Evolutionary conservation across 2,888 invertebrate species (phyloP).

Genomic region (Sabellastarte sp.): DNA sequence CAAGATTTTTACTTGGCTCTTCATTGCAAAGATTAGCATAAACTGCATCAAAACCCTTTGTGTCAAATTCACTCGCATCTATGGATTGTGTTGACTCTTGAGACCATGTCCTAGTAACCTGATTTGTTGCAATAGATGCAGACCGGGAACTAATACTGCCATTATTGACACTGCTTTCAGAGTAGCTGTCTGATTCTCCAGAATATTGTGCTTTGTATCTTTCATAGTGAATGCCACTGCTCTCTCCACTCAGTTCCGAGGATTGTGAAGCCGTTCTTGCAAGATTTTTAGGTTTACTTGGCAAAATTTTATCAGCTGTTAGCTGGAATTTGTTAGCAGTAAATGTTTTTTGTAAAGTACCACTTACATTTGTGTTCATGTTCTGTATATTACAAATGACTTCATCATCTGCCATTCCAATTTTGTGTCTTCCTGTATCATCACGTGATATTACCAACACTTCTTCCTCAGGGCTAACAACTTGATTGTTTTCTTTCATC

Average conservation of each 20-base stretch:
- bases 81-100: background rate
- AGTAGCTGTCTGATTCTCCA: no score
- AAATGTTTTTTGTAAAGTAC: no score
- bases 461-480: no score
- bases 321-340: conserved; percentile 2
- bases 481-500: no score
- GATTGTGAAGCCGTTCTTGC: conserved; percentile 7
- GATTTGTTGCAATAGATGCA: background rate
- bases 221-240: background rate
- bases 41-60: background rate
- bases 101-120: background rate
- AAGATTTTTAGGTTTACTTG: conserved; percentile 13
- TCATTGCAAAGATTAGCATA: background rate
- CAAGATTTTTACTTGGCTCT: background rate
- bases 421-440: background rate
- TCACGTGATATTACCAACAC: background rate
- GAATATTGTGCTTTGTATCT: no score
- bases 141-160: background rate
- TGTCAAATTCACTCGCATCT: background rate
- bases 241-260: background rate
- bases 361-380: background rate
- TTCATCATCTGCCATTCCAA: background rate
- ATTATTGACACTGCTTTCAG: background rate
- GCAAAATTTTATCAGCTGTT: conserved; percentile 10
- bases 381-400: background rate